phyloP scores from a whole-genome alignment of 2,888 invertebrate species.

The Pedicia rivosa region DNA sequence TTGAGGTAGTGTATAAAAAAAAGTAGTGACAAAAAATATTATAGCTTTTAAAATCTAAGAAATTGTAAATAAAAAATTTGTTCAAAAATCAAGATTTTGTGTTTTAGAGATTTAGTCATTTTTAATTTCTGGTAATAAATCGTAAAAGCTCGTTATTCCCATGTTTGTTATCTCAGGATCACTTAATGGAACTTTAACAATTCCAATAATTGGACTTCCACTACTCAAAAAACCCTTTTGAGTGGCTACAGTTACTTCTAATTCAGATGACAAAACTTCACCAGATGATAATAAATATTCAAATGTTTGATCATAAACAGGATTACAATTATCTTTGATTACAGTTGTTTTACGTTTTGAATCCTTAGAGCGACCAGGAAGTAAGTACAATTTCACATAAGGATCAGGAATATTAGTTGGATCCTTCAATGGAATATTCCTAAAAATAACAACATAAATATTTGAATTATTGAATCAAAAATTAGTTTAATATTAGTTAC shows the following conservation, averaged over 20 bases:
- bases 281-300: conserved; percentile 74
- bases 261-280: conserved; percentile 56
- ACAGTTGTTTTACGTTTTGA: conserved; percentile 75
- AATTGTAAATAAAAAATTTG: too few relatives aligned
- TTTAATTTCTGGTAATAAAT: conserved; percentile 25
- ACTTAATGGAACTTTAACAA: conserved; percentile 35
- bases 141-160: conserved; percentile 27
- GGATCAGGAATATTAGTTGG: conserved; percentile 75
- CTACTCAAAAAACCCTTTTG: conserved; percentile 68
- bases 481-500: conserved; percentile 23
- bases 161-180: conserved; percentile 23
- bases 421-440: conserved; percentile 67
- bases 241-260: conserved; percentile 78
- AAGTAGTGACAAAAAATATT: too few relatives aligned
- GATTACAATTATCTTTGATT: conserved; percentile 74
- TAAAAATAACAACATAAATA: conserved; percentile 22
- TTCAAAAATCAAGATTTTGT: too few relatives aligned
- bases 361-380: conserved; percentile 72
- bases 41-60: too few relatives aligned
- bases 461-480: conserved; percentile 1
- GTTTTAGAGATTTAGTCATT: conserved; percentile 82
- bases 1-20: too few relatives aligned
- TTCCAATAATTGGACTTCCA: conserved; percentile 71
- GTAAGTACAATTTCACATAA: conserved; percentile 73
- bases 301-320: conserved; percentile 79